A percentile compares a stretch with the other conserved stretches of the same genome.
Conservation (phyloP, 2,888 invertebrate genomes). For the Drosophila neonasuta region DNA sequence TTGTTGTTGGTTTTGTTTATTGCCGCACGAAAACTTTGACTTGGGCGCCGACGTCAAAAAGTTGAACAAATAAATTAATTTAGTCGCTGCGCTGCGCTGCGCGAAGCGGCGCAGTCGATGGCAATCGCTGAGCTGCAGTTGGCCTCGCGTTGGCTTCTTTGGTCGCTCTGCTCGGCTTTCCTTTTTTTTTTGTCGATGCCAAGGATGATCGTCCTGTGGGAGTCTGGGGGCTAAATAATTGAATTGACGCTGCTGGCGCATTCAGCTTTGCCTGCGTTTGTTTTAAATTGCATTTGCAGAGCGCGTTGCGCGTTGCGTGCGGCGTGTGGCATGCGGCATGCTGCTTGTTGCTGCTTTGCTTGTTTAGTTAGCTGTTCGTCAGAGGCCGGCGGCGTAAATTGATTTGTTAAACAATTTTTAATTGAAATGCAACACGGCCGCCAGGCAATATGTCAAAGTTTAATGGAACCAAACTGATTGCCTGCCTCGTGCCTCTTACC, state of each 20-base stretch:
- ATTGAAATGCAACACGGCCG: conserved; percentile 66
- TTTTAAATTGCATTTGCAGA: conserved; percentile 61
- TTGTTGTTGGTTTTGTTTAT: conserved; percentile 21
- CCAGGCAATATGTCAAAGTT: conserved; percentile 62
- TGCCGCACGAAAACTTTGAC: conserved; percentile 57
- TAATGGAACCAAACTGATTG: conserved; percentile 36
- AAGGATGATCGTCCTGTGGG: conserved; percentile 59
- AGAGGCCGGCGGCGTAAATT: conserved; percentile 53
- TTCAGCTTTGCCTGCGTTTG: conserved; percentile 42
- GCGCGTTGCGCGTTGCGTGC: conserved; percentile 8
- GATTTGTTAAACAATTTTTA: conserved; percentile 74
- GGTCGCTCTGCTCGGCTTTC: background rate
- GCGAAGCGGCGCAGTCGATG: conserved; percentile 42
- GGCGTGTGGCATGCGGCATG: conserved; percentile 7
- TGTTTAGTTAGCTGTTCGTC: conserved; percentile 57
- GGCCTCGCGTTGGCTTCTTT: background rate
- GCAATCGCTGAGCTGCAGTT: conserved; percentile 18
- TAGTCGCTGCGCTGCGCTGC: conserved; percentile 56
- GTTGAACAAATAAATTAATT: conserved; percentile 76
- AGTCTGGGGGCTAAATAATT: conserved; percentile 59
- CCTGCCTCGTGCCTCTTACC: conserved; percentile 13
- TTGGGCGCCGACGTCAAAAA: conserved; percentile 60
- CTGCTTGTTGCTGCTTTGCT: conserved; percentile 14
- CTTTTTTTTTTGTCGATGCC: conserved; percentile 31
- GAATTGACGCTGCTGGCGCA: conserved; percentile 63